Base-by-base conservation (phyloP, 2,113 vertebrate species). In the Tinamus guttatus region DNA sequence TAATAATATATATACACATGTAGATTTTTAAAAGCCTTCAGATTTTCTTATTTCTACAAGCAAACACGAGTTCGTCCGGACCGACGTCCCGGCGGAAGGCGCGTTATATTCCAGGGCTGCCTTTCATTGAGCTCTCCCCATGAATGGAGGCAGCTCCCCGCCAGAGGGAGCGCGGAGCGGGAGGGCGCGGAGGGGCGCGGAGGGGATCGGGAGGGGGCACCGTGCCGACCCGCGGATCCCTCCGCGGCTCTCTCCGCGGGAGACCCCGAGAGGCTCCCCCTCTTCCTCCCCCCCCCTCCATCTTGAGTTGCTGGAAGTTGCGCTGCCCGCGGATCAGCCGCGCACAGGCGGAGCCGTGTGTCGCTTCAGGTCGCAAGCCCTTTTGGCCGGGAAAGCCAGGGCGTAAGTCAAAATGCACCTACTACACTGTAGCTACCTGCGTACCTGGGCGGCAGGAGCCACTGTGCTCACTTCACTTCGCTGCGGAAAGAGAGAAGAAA, bases 91-190 rank as follows among this genome's bases (percentile, higher is more conserved):
- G 34, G 71, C 19, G 38, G 54, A 56, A 32, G 51, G 69, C 34
- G 16, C 43, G 15, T 34, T 65, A 16, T 74, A 86, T 88, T 49
- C 36, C 8, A 4, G 71, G 24, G 34, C 21, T 3, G 52, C 69
- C 18, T 52, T 65, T 34, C 8, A 14, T 6, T 18, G 38, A 56
- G 54, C 16, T 30, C 78, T 74, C 27, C 4, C 40, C 9, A 71
- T 43, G 69, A 85, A 58, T 16, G 59, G 64, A 28, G 69, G 40
- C 12, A 9, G 2, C 32, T 12, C 36, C 87, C 97, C 97, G 58
- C 91, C 87, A 98, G 98, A 89, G 96, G 98, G 97, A 97, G 96
- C 62, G 28, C 85, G 47, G 76, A 59, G 20, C 73, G 89, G 81
- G 77, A 34, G 28, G 16, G 41, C 19, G 12, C 51, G 47, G 51